phyloP scores from a whole-genome alignment of 92 coral and sea anemone genomes.

The Actinostola sp. region DNA sequence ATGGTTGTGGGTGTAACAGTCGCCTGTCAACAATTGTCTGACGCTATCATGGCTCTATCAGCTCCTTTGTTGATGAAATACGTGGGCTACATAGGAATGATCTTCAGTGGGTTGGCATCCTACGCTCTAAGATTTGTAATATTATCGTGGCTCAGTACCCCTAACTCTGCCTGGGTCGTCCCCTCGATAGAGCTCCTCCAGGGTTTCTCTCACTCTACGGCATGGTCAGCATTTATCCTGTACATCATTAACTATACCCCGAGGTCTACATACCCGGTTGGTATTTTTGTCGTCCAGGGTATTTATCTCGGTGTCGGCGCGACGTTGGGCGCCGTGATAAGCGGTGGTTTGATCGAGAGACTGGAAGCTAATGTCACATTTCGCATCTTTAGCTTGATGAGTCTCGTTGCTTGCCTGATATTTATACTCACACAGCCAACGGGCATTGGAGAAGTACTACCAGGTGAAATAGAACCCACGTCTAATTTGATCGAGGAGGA shows the following conservation, averaged over 20 bases:
- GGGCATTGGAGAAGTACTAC: constrained; percentile 63
- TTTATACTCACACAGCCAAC: constrained; percentile 73
- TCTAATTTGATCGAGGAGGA: constrained; percentile 78
- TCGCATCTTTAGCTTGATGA: constrained; percentile 64
- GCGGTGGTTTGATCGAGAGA: constrained; percentile 80
- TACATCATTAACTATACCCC: constrained; percentile 84
- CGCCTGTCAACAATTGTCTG: constrained; percentile 80
- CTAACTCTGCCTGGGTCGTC: constrained; percentile 78
- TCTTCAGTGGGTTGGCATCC: constrained; percentile 77
- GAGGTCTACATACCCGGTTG: constrained; percentile 80
- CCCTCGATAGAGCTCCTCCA: constrained; percentile 83
- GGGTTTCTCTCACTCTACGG: constrained; percentile 74
- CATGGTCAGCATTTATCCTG: constrained; percentile 90
- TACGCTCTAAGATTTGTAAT: constrained; percentile 81
- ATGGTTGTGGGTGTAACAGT: constrained; percentile 80
- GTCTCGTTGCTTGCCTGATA: constrained; percentile 64
- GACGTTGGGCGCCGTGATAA: constrained; percentile 69
- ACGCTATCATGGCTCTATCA: constrained; percentile 68
- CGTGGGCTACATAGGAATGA: constrained; percentile 84
- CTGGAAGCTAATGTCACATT: constrained; percentile 74
- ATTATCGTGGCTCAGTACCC: constrained; percentile 86
- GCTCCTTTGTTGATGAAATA: constrained; percentile 72
- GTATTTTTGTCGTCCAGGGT: constrained; percentile 81
- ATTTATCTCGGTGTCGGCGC: constrained; percentile 92
- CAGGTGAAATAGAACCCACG: constrained; percentile 80